phyloP scores from a whole-genome alignment of 2,888 invertebrate species.

The Dynastes maya region DNA sequence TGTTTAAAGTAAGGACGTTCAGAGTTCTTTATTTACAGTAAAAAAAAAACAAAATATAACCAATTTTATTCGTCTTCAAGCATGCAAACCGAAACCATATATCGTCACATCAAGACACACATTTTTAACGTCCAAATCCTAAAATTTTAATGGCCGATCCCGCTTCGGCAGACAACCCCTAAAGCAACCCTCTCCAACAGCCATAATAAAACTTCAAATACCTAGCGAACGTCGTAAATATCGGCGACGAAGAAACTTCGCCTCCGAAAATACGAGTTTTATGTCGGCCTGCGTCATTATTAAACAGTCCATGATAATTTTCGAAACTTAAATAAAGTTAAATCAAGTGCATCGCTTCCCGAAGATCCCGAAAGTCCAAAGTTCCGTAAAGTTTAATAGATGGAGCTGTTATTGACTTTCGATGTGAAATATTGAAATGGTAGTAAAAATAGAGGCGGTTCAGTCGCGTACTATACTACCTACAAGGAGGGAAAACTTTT shows the following conservation, averaged over 20 bases:
- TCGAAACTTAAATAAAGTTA: conserved; percentile 34
- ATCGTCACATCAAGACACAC: neutral
- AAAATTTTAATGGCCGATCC: conserved; percentile 6
- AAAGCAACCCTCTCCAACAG: neutral
- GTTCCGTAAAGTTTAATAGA: conserved; percentile 39
- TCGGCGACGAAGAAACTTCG: conserved; percentile 19
- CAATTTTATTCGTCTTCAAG: no score
- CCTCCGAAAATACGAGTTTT: conserved; percentile 11
- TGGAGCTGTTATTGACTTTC: conserved; percentile 44
- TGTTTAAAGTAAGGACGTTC: no score
- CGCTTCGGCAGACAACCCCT: neutral
- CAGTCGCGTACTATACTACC: neutral
- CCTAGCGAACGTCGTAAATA: conserved; percentile 5
- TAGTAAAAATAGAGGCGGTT: conserved; percentile 40
- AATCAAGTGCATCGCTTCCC: conserved; percentile 22
- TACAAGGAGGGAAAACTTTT: conserved; percentile 22
- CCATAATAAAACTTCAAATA: conserved; percentile 25
- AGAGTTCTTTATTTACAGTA: no score
- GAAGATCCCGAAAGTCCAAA: neutral
- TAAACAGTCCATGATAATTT: conserved; percentile 44
- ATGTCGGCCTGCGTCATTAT: conserved; percentile 33
- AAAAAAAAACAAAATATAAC: no score
- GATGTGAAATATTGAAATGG: conserved; percentile 46
- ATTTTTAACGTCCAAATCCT: neutral
- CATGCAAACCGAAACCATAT: no score